A percentile compares a stretch with the other conserved stretches of the same genome.
Conservation (phyloP, 2,113 vertebrate species). For the Stigmatopora nigra region DNA sequence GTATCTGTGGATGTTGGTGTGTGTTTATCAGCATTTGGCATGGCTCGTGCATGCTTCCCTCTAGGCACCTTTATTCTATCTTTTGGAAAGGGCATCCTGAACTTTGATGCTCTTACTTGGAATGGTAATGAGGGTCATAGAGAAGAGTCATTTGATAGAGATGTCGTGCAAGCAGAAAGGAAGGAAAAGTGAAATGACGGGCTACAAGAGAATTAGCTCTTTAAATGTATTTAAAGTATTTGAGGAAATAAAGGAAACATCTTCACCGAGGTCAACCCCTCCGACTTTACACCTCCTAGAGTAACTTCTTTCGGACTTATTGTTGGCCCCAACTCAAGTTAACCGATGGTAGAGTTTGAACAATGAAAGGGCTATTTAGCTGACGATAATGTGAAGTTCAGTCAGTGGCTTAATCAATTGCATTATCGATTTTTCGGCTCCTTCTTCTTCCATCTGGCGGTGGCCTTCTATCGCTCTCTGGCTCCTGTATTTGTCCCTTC, state of each 20-base stretch:
- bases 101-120: slow-evolving; percentile 60
- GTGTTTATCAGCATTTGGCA: slow-evolving; percentile 15
- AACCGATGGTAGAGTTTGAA: no score
- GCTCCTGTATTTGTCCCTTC: no score
- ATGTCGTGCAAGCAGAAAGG: slow-evolving; percentile 23
- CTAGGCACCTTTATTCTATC: slow-evolving; percentile 21
- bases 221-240: slow-evolving; percentile 1
- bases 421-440: no score
- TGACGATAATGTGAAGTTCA: no score
- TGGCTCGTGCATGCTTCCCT: slow-evolving; percentile 30
- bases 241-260: not conserved
- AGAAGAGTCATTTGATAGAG: slow-evolving; percentile 43
- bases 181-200: slow-evolving; percentile 17
- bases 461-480: no score
- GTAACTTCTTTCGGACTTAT: not conserved
- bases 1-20: slow-evolving; percentile 22
- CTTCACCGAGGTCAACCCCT: no score
- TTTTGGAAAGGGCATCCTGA: slow-evolving; percentile 44
- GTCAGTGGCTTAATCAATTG: no score
- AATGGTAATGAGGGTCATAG: slow-evolving; percentile 36
- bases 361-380: no score
- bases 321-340: not conserved
- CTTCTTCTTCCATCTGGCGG: no score
- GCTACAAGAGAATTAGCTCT: not conserved
- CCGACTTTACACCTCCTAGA: not conserved